Evolutionary conservation across 2,888 invertebrate species (phyloP), one percentile per base, ranked within the genome.

Genomic region (Ormia ochracea): DNA sequence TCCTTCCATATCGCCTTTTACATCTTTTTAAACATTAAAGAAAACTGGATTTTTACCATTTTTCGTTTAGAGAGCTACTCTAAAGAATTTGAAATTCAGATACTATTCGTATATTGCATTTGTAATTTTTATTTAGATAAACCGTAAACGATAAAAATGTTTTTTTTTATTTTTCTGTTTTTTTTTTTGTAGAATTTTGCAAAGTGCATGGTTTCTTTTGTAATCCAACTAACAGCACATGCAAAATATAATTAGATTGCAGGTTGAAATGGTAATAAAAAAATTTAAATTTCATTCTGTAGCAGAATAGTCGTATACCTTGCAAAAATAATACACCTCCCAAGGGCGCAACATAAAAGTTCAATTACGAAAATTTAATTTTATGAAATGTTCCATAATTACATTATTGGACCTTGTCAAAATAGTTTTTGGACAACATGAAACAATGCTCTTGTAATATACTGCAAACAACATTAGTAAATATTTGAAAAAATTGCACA

Each of bases 291-390:
- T n/a, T n/a, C n/a, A 31, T 26, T 48, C 4, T 14, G 17, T 19
- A 19, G 41, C 10, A 17, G 23, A 1, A 50, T 41, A 28, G 5
- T 17, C 31, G 31, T 43, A 38, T 74, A 31, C 38, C 28, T 26
- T 61, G 19, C 48, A 33, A 48, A 9, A 10, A 48, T 48, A 38
- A 31, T 12, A 56, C 38, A 58, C 41, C 23, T 69, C 61, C 69
- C 69, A 69, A 38, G 63, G 38, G 76, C 31, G 63, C 19, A 69
- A 69, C 63, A 76, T n/a, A 76, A 56, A 76, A 63, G 61, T 76
- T 69, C 69, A 76, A 76, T 76, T 76, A 76, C 52, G 56, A 56
- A 76, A 66, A 52, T 63, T 76, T 76, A 61, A 63, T 54, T 69
- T 56, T 63, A 38, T 48, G 69, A 63, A 76, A 69, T 76, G 69